These are phyloP conservation scores for Epinephelus coioides DNA, from an alignment of 2,797 vertebrate species.

Conservation along the genomic window DNA sequence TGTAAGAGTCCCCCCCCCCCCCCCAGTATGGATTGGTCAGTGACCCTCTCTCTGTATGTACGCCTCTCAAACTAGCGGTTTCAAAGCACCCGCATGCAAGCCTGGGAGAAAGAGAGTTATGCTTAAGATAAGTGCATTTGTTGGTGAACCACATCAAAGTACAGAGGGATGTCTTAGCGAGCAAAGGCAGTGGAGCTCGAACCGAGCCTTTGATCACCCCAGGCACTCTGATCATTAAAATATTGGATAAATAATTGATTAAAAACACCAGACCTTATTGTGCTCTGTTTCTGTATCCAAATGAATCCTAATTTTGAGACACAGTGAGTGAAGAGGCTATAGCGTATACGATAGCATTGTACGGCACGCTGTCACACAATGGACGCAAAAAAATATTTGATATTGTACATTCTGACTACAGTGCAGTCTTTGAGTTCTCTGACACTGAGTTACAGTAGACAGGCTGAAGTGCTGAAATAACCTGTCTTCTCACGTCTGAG, in stretches of 20 bases:
- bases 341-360: background rate
- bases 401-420: conserved; percentile 31
- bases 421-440: conserved; percentile 16
- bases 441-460: conserved; percentile 30
- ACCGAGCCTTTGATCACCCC: conserved; percentile 87
- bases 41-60: conserved; percentile 69
- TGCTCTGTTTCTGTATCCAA: conserved; percentile 81
- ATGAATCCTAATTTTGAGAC: conserved; percentile 76
- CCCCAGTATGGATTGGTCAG: conserved; percentile 61
- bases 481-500: conserved; percentile 41
- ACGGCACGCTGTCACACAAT: conserved; percentile 17
- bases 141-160: conserved; percentile 88
- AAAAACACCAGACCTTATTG: conserved; percentile 87
- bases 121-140: conserved; percentile 86
- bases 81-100: conserved; percentile 74
- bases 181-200: conserved; percentile 83
- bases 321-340: conserved; percentile 23
- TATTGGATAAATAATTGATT: conserved; percentile 92
- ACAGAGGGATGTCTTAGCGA: conserved; percentile 81
- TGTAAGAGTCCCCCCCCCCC: conserved; percentile 11
- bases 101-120: conserved; percentile 77
- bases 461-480: conserved; percentile 49
- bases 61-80: conserved; percentile 72
- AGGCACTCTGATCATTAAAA: conserved; percentile 90
- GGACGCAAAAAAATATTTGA: conserved; percentile 19